Evolutionary conservation across 1,140 invertebrate genomes (phyloP).

Genomic region (Pantala flavescens): DNA sequence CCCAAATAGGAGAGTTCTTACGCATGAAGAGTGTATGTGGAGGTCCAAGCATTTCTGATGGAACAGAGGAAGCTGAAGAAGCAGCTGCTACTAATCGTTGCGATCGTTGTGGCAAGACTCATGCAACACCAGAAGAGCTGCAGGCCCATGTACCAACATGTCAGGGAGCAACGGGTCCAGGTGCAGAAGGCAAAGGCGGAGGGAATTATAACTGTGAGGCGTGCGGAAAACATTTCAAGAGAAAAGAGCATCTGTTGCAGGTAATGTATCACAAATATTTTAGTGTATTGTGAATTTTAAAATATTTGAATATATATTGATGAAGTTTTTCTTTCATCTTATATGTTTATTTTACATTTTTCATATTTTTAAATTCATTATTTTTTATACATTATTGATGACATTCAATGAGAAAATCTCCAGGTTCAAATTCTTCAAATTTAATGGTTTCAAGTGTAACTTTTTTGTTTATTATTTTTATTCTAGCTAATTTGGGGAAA

Average conservation of each 20-base stretch:
- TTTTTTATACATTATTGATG: no score
- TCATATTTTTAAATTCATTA: no score
- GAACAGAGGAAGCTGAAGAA: background rate
- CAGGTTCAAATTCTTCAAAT: no score
- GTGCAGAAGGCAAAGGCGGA: background rate
- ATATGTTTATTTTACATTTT: no score
- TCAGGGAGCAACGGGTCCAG: constrained; percentile 5
- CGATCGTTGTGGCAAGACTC: constrained; percentile 27
- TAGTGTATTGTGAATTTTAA: no score
- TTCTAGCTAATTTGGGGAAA: no score
- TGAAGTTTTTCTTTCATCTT: no score
- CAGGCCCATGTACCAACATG: constrained; percentile 19
- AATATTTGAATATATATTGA: no score
- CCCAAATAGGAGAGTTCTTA: constrained; percentile 29
- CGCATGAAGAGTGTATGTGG: constrained; percentile 24
- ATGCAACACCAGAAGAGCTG: constrained; percentile 25
- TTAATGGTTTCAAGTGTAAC: no score
- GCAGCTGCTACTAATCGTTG: constrained; percentile 20
- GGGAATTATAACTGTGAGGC: background rate
- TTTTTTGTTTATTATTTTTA: no score
- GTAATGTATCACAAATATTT: background rate
- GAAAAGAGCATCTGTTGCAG: constrained; percentile 45
- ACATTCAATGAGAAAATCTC: no score
- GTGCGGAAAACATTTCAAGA: constrained; percentile 1
- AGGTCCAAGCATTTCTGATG: background rate